These are phyloP conservation scores for Orchestia grillus DNA, from an alignment of 1,140 invertebrate genomes.

Conservation along the genomic window DNA sequence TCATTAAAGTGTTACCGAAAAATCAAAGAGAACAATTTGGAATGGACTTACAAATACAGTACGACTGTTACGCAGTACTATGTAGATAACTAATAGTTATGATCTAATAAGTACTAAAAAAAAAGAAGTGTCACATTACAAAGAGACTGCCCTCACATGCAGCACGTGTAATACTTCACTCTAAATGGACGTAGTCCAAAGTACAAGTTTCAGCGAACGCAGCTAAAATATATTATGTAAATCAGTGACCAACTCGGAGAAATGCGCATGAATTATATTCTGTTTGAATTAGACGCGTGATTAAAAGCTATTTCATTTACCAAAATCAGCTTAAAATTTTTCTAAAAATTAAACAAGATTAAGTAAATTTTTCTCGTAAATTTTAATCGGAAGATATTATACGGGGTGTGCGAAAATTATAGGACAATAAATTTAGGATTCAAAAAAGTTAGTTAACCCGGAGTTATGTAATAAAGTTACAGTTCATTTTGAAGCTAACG, in stretches of 20 bases:
- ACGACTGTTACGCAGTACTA: neutral
- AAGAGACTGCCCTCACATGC: neutral
- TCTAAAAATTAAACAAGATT: no score
- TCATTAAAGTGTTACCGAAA: neutral
- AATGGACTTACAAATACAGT: neutral
- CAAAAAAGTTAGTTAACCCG: no score
- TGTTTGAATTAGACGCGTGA: no score
- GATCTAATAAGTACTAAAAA: neutral
- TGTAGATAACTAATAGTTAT: neutral
- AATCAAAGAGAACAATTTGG: neutral
- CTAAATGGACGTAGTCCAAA: neutral
- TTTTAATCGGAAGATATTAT: no score
- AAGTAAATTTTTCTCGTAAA: no score
- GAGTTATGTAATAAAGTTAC: no score
- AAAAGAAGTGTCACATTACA: neutral
- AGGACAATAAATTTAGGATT: no score
- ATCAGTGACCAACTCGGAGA: neutral
- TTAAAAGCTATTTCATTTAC: no score
- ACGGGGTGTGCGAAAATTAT: no score
- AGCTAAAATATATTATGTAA: neutral
- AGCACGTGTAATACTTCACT: neutral
- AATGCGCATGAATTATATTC: neutral
- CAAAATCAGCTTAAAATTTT: no score
- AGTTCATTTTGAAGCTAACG: no score
- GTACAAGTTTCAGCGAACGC: neutral